A percentile compares a stretch with the other conserved stretches of the same genome.
Conservation (phyloP, 2,797 vertebrate species). For the Valencia hispanica region DNA sequence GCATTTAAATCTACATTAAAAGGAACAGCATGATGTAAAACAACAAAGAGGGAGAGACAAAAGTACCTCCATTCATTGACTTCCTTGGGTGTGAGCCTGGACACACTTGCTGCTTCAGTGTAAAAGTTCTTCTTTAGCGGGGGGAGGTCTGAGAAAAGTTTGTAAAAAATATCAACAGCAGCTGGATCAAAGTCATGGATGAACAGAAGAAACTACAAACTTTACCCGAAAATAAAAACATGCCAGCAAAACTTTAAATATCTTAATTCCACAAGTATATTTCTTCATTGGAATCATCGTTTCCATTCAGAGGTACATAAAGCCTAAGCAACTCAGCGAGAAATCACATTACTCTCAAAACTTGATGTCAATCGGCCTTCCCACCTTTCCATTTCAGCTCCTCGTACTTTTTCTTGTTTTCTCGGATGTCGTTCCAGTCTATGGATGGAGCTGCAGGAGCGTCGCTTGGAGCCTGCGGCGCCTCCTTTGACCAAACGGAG, state of each 20-base stretch:
- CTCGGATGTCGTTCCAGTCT: slow-evolving; percentile 87
- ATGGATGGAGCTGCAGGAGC: slow-evolving; percentile 59
- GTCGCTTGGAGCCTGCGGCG: slow-evolving; percentile 35
- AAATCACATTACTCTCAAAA: neutral
- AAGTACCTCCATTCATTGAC: slow-evolving; percentile 88
- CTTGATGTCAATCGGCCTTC: neutral
- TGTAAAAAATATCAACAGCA: neutral
- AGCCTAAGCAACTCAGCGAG: neutral
- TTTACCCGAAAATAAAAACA: neutral
- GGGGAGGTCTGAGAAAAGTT: slow-evolving; percentile 80
- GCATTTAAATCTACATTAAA: neutral
- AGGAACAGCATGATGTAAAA: neutral
- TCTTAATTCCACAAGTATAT: neutral
- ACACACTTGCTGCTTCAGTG: slow-evolving; percentile 81
- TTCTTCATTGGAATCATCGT: neutral
- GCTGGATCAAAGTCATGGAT: neutral
- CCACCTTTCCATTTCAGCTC: slow-evolving; percentile 94
- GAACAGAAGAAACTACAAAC: neutral
- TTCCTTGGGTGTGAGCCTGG: slow-evolving; percentile 83
- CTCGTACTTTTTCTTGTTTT: slow-evolving; percentile 87
- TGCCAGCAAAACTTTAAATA: neutral
- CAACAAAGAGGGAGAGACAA: neutral
- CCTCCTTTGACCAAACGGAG: slow-evolving; percentile 67
- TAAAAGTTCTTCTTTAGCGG: slow-evolving; percentile 92
- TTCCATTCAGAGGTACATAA: neutral